A percentile compares a stretch with the other conserved stretches of the same genome.
Conservation (phyloP, 2,888 invertebrate species). For the Trichacis sp. region DNA sequence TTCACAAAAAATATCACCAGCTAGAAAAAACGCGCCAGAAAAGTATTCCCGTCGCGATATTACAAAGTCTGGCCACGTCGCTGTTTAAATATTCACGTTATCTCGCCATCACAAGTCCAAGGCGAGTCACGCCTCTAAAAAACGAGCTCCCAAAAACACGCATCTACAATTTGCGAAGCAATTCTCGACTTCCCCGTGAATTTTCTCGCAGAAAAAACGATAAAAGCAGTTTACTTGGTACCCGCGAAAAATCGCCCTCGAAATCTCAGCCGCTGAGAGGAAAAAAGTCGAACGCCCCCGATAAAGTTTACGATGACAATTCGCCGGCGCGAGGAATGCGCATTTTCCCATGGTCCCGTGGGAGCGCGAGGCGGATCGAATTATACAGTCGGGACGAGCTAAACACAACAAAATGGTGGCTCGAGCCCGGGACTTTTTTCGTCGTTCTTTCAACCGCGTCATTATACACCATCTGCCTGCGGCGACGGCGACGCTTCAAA, state of each 20-base stretch:
- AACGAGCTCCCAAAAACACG: conserved; percentile 9
- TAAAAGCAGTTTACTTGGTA: background rate
- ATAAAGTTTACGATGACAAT: conserved; percentile 38
- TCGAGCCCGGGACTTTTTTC: conserved; percentile 31
- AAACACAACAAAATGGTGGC: conserved; percentile 59
- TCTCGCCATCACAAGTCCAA: conserved; percentile 28
- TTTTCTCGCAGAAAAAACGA: no score
- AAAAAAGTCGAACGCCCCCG: conserved; percentile 13
- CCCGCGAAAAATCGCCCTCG: conserved; percentile 18
- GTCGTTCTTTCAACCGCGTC: conserved; percentile 20
- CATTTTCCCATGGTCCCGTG: conserved; percentile 40
- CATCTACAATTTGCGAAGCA: background rate
- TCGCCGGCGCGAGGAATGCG: conserved; percentile 12
- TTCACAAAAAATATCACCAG: no score
- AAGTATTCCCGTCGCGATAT: background rate
- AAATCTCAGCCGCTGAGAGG: conserved; percentile 29
- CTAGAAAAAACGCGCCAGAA: no score
- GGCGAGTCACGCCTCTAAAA: conserved; percentile 32
- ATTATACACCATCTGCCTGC: no score
- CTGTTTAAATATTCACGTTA: conserved; percentile 30
- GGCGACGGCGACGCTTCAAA: no score
- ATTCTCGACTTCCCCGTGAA: background rate
- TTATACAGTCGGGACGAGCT: conserved; percentile 57
- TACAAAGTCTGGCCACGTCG: background rate
- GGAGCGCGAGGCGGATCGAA: conserved; percentile 60